Base-by-base conservation (phyloP, 2,888 invertebrate genomes). In the Leptinotarsa peninsularis region DNA sequence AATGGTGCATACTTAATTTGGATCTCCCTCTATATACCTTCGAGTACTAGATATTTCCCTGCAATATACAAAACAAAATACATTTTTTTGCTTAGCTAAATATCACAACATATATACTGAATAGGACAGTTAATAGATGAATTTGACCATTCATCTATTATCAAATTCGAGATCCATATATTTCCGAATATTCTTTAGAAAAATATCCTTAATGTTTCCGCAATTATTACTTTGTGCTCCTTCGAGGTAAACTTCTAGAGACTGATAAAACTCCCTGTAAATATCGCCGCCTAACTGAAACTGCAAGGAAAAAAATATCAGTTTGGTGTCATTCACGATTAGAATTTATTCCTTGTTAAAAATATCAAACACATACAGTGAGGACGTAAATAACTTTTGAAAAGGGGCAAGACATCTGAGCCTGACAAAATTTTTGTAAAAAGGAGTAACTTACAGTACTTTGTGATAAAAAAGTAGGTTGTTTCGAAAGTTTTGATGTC, bases 201-300 rank as follows among this genome's bases (percentile, higher is more conserved):
- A 91, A 78, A 91, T 89, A 75, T 90, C 89, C 78, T 89, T 89
- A 17, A 93, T 88, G 86, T 91, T 91, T 1, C 93, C 93, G 86
- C 94, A 94, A 82, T 91, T 93, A 4, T 93, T 92, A 67, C 89
- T 88, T 60, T 89, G 86, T 17, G 90, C 89, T 50, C 89, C 83
- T 70, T 91, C 89, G 67, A 92, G 84, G 81, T 91, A 90, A 71
- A 89, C 88, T 80, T 90, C 90, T 82, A 94, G 87, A 49, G 91
- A 91, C 76, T 91, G 85, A 63, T 93, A 88, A 78, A 95, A 89
- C 73, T 92, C 90, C 75, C 89, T 89, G 73, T 92, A 90, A 0
- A 93, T 89, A 84, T 94, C 93, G 3, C 90, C 90, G 4, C 93
- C 93, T 17, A 96, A 84, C 80, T 92, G 91, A 88, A 94, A 94